Percentiles rank a stretch among this genome's conserved stretches.
Evolutionary conservation across 2,888 invertebrate species (phyloP).

Genomic region (Troides aeacus): DNA sequence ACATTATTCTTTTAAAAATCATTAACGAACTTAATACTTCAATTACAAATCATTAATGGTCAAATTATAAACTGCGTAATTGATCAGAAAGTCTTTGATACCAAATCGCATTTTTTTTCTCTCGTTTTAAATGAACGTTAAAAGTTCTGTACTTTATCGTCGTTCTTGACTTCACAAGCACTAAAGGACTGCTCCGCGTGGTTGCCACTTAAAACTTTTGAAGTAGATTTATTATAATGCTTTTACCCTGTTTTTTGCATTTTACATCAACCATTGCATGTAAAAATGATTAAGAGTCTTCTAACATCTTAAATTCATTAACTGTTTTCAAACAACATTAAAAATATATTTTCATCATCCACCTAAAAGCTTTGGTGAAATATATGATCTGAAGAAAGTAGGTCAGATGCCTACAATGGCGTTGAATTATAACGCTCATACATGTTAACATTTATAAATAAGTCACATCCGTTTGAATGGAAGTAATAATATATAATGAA

Average conservation of each 20-base stretch:
- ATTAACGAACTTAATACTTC: neutral
- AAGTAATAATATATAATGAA: slow-evolving; percentile 25
- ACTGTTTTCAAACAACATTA: no score
- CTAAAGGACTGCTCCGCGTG: slow-evolving; percentile 20
- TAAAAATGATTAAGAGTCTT: neutral
- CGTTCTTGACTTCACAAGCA: slow-evolving; percentile 19
- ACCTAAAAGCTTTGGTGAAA: no score
- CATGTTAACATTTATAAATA: neutral
- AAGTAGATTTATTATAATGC: slow-evolving; percentile 16
- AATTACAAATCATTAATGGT: neutral
- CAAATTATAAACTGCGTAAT: neutral
- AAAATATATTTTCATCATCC: no score
- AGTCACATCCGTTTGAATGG: slow-evolving; percentile 2
- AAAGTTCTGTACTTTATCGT: slow-evolving; percentile 1
- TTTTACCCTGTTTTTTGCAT: slow-evolving; percentile 1
- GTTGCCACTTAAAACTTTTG: slow-evolving; percentile 23
- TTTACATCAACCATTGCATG: neutral
- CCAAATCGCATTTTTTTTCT: neutral
- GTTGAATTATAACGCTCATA: neutral
- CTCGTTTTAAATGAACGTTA: neutral
- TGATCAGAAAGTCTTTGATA: neutral
- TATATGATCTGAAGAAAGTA: no score
- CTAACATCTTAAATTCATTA: neutral
- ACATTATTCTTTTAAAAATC: neutral
- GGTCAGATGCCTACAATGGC: neutral